phyloP scores from a whole-genome alignment of 1,140 invertebrate genomes.

The Mya arenaria region DNA sequence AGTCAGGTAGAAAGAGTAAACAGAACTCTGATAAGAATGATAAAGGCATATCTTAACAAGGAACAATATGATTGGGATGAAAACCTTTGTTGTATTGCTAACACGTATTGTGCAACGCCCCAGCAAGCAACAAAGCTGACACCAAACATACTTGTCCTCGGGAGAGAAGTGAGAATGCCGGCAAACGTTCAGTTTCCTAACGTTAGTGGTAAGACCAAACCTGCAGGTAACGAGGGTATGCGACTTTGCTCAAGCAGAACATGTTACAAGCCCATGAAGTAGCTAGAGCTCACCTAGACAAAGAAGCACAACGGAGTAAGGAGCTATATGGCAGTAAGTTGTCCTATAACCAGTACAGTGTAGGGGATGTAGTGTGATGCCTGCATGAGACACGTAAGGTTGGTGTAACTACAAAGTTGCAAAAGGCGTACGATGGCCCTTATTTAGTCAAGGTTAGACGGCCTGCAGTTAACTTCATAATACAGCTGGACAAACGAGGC shows the following conservation, averaged over 20 bases:
- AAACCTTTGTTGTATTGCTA: conserved; percentile 44
- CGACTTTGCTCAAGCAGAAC: neutral
- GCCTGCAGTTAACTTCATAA: conserved; percentile 3
- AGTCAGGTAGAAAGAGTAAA: conserved; percentile 69
- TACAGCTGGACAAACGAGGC: conserved; percentile 34
- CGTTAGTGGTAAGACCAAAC: neutral
- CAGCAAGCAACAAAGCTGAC: conserved; percentile 54
- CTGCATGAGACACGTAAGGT: neutral
- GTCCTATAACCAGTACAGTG: neutral
- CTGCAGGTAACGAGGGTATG: conserved; percentile 21
- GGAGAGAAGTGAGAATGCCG: conserved; percentile 58
- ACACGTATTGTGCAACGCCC: conserved; percentile 44
- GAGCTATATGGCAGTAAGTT: conserved; percentile 6
- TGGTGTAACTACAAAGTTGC: conserved; percentile 20
- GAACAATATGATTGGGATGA: conserved; percentile 60
- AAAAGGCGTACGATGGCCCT: conserved; percentile 21
- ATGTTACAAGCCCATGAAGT: conserved; percentile 18
- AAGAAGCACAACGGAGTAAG: neutral
- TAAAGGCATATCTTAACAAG: conserved; percentile 62
- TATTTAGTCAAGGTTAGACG: conserved; percentile 21
- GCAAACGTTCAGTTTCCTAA: conserved; percentile 48
- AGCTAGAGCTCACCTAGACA: conserved; percentile 9
- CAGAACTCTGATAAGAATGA: conserved; percentile 61
- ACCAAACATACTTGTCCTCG: conserved; percentile 62
- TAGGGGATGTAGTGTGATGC: conserved; percentile 41